These are phyloP conservation scores for Encarsia formosa DNA, from an alignment of 2,888 invertebrate genomes.

Conservation along the genomic window DNA sequence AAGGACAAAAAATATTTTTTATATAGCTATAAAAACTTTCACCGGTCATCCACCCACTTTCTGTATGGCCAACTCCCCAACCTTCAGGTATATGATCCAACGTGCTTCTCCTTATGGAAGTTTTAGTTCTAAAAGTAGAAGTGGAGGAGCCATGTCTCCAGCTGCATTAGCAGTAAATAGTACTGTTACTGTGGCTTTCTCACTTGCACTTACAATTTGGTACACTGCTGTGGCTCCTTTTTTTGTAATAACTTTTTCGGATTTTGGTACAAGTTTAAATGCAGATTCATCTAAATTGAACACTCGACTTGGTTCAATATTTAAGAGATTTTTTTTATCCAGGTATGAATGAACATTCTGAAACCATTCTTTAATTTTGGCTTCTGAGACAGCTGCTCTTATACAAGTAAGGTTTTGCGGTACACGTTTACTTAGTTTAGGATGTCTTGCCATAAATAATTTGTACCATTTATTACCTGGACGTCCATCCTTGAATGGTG, in stretches of 20 bases:
- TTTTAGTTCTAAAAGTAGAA: constrained; percentile 6
- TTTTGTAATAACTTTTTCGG: constrained; percentile 36
- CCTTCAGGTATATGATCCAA: constrained; percentile 23
- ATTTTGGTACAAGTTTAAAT: constrained; percentile 30
- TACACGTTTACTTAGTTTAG: constrained; percentile 25
- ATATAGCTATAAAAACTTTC: constrained; percentile 31
- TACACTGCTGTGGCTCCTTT: constrained; percentile 35
- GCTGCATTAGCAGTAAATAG: constrained; percentile 5
- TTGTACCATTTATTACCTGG: background rate
- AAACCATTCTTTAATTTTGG: constrained; percentile 39
- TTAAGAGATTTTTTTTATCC: constrained; percentile 17
- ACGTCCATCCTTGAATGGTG: background rate
- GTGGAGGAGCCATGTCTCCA: constrained; percentile 5
- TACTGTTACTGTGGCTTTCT: constrained; percentile 6
- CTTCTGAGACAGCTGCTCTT: constrained; percentile 36
- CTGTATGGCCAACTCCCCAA: constrained; percentile 31
- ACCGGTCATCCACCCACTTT: constrained; percentile 33
- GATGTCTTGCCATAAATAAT: constrained; percentile 36
- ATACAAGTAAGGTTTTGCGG: constrained; percentile 37
- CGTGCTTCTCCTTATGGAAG: constrained; percentile 30
- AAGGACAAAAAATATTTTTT: constrained; percentile 29
- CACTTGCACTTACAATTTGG: constrained; percentile 26
- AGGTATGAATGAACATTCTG: constrained; percentile 26
- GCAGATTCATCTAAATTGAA: too few species aligned
- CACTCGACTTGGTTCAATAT: constrained; percentile 28